These are phyloP conservation scores for Erebia aethiops DNA, from an alignment of 2,888 invertebrate species.

Conservation along the genomic window DNA sequence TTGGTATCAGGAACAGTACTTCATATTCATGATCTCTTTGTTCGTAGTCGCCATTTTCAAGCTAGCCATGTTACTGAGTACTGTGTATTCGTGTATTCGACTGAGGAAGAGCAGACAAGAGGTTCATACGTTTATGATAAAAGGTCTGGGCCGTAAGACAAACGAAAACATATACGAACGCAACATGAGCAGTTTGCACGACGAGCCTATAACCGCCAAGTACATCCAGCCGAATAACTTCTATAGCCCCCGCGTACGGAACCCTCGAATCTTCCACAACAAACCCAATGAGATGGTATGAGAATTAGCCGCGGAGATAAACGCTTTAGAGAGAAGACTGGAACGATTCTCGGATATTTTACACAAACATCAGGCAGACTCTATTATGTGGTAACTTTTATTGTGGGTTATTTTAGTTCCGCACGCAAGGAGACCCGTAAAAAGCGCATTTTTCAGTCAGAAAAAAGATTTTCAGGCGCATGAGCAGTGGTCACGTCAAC, in stretches of 20 bases:
- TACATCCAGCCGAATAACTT: constrained; percentile 78
- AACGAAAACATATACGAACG: constrained; percentile 73
- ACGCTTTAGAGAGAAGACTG: constrained; percentile 78
- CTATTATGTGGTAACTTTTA: constrained; percentile 82
- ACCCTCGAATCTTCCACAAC: constrained; percentile 72
- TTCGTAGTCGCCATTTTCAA: constrained; percentile 88
- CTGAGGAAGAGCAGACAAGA: constrained; percentile 80
- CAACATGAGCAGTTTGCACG: constrained; percentile 58
- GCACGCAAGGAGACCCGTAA: not conserved
- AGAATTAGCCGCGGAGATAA: constrained; percentile 82
- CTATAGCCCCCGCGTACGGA: constrained; percentile 75
- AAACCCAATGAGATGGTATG: constrained; percentile 80
- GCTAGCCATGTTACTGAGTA: constrained; percentile 87
- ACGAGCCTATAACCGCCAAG: constrained; percentile 72
- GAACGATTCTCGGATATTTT: constrained; percentile 79
- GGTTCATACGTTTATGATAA: constrained; percentile 66
- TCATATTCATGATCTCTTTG: constrained; percentile 85
- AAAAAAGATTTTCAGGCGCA: too few relatives aligned
- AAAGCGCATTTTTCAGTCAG: not conserved
- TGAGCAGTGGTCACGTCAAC: not conserved
- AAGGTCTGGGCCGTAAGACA: constrained; percentile 63
- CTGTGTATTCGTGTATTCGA: constrained; percentile 87
- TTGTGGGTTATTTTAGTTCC: not conserved
- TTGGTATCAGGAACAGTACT: constrained; percentile 90
- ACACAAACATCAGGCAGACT: constrained; percentile 82